Conservation (phyloP, 53 echinoderm and acorn worm genomes). For the Temnopleurus reevesii region DNA sequence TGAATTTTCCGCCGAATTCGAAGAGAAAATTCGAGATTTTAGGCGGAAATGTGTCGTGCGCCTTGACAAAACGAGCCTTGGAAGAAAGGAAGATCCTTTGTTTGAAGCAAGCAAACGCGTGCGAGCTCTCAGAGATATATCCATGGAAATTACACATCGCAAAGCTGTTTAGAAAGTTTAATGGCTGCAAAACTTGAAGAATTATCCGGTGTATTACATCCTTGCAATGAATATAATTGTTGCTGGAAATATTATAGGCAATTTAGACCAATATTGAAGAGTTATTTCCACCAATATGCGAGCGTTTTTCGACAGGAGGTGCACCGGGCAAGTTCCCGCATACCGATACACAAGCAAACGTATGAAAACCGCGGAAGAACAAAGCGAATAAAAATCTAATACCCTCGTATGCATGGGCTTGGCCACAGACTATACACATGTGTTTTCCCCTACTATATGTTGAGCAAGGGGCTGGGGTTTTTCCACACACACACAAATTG, state of each 20-base stretch:
- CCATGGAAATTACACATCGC: background rate
- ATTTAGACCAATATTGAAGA: background rate
- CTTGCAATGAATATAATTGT: too few species aligned
- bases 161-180: background rate
- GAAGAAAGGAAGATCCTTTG: slow-evolving; percentile 28
- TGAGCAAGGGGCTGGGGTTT: slow-evolving; percentile 3
- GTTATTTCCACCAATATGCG: background rate
- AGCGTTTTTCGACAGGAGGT: slow-evolving; percentile 27
- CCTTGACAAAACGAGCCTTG: background rate
- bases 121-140: background rate
- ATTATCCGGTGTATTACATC: background rate
- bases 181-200: background rate
- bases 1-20: background rate
- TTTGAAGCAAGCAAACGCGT: slow-evolving; percentile 3
- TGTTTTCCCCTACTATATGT: background rate
- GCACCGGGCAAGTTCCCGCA: slow-evolving; percentile 38
- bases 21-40: background rate
- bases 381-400: slow-evolving; percentile 40
- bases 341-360: slow-evolving; percentile 43
- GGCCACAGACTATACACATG: slow-evolving; percentile 20
- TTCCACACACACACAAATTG: slow-evolving; percentile 34
- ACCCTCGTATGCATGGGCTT: background rate
- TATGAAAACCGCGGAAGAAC: slow-evolving; percentile 18
- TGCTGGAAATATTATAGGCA: too few species aligned
- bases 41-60: background rate